Evolutionary conservation across 1,140 invertebrate species (phyloP), one percentile per base, ranked within the genome.

Genomic region (Magallana angulata): DNA sequence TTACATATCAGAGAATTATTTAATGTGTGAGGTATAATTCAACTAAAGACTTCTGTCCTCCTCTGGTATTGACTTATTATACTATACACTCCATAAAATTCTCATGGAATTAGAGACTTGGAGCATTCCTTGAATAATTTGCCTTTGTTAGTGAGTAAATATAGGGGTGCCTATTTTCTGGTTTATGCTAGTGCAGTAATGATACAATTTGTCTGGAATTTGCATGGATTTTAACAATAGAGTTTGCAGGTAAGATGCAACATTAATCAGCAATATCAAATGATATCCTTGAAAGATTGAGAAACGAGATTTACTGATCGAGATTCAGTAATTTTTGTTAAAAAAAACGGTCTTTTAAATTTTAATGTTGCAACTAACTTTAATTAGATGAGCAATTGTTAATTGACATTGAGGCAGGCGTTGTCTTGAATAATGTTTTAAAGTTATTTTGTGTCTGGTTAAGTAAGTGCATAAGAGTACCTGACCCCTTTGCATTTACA

Each of bases 91-190:
- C 68, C 24, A 24, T 76, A 36, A 76, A 76, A 30, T 76, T 76
- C 68, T 76, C 24, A 11, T 76, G 68, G 68, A 76, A 76, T 76
- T 76, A 76, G 68, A 76, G 68, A 76, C 68, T 7, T 24, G 9
- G 68, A 30, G 68, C 18, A 76, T 76, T 76, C 68, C 30, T 30
- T 76, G 68, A 76, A 76, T 76, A 76, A 76, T 76, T 9, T 30
- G 24, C 12, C 18, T 30, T 76, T 76, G 68, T 76, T 76, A 76
- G 36, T 24, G 68, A 76, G 36, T 30, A 36, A 36, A 30, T 30
- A 76, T 30, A 76, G 68, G 36, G 36, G 36, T 48, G 36, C 36
- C 36, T 48, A 5, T 76, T 76, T 64, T 76, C 12, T 24, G 68
- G 68, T 24, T 76, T 36, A 76, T 24, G 14, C 6, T 76, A 11